These are phyloP conservation scores for Xiphorhynchus erythropygius DNA, from an alignment of 2,797 vertebrate genomes.

Conservation along the genomic window DNA sequence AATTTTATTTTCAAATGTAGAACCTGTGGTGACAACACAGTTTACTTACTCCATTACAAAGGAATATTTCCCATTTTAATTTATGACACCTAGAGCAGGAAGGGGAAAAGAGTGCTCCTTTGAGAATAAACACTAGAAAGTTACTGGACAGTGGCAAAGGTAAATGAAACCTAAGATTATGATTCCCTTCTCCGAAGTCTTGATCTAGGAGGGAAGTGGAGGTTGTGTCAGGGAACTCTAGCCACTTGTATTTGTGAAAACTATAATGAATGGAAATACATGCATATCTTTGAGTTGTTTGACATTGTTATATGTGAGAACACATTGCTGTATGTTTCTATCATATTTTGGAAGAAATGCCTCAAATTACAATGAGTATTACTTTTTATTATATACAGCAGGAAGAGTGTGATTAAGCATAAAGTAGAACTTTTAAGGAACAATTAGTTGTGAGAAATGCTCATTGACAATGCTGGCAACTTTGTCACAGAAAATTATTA, in stretches of 20 bases:
- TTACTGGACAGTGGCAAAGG: neutral
- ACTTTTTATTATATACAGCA: neutral
- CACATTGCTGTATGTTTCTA: too few relatives aligned
- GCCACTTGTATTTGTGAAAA: neutral
- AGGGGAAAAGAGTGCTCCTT: neutral
- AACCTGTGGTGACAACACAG: neutral
- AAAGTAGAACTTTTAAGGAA: neutral
- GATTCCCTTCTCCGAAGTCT: neutral
- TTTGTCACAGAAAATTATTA: neutral
- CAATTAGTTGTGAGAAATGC: neutral
- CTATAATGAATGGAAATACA: neutral
- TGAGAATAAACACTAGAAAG: neutral
- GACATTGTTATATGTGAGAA: neutral
- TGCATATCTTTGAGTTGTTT: neutral
- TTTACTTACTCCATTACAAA: neutral
- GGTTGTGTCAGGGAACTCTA: neutral
- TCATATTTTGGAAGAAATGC: fast-evolving
- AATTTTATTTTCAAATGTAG: neutral
- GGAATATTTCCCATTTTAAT: neutral
- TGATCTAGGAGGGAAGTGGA: neutral
- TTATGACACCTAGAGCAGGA: neutral
- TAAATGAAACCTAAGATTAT: neutral
- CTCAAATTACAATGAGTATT: neutral
- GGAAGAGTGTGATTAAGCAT: neutral
- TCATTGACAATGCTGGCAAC: neutral